A percentile compares a stretch with the other conserved stretches of the same genome.
These are phyloP conservation scores for Simalia tracyae DNA, from an alignment of 2,797 vertebrate genomes.

Conservation along the genomic window DNA sequence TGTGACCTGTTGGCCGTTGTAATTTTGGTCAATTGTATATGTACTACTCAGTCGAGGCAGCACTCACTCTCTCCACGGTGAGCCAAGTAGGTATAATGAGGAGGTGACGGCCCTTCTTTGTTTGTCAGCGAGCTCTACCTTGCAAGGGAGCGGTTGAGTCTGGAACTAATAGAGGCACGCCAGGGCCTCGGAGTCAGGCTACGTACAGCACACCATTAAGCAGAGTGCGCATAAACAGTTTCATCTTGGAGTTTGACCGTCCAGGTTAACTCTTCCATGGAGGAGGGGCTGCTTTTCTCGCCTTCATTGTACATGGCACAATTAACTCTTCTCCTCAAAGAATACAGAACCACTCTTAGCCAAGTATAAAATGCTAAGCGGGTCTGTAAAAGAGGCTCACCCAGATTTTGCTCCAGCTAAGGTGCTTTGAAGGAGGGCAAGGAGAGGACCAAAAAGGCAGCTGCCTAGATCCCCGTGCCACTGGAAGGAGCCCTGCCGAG, in stretches of 20 bases:
- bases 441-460: neutral
- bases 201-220: neutral
- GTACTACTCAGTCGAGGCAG: neutral
- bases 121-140: neutral
- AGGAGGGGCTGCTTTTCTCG: neutral
- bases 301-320: neutral
- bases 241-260: neutral
- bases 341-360: neutral
- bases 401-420: neutral
- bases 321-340: neutral
- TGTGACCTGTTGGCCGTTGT: neutral
- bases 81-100: neutral
- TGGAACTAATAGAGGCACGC: neutral
- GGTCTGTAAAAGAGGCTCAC: neutral
- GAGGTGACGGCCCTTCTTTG: neutral
- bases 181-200: fast-evolving
- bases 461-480: neutral
- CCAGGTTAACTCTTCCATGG: neutral
- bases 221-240: neutral
- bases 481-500: neutral
- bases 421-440: neutral
- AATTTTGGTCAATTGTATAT: neutral
- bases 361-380: neutral
- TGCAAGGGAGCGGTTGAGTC: neutral
- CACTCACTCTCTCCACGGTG: neutral